Percentiles rank a stretch among this genome's conserved stretches.
Conservation (phyloP, 1,140 invertebrate species). For the Megalopta genalis region DNA sequence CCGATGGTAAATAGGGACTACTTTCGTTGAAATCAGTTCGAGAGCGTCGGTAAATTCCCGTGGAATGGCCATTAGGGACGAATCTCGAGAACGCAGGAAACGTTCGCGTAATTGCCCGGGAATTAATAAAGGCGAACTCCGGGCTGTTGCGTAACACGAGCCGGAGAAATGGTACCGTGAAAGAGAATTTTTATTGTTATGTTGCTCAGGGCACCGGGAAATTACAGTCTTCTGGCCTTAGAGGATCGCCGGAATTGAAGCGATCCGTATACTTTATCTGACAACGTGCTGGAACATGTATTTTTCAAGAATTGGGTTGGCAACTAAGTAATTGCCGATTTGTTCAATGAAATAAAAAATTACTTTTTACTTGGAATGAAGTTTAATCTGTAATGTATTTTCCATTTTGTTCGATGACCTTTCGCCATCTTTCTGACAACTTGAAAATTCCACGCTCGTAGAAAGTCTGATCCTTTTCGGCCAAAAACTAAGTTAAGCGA, state of each 20-base stretch:
- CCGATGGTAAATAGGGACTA: constrained; percentile 25
- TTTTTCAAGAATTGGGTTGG: no score
- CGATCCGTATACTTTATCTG: not conserved
- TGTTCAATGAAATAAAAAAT: no score
- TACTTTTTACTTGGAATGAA: no score
- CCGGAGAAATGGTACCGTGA: not conserved
- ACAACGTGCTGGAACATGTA: not conserved
- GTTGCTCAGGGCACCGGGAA: not conserved
- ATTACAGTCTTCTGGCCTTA: not conserved
- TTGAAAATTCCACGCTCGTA: no score
- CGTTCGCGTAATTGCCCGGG: constrained; percentile 1
- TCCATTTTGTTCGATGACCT: no score
- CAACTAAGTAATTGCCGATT: no score
- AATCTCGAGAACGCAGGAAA: not conserved
- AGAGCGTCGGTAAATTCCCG: constrained; percentile 5
- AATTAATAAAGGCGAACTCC: not conserved
- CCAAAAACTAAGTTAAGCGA: no score
- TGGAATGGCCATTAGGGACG: not conserved
- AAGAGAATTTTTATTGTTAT: not conserved
- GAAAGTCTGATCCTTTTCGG: no score
- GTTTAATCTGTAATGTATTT: no score
- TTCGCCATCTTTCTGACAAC: no score
- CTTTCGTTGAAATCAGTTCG: constrained; percentile 13
- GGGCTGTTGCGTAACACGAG: not conserved
- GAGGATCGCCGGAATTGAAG: not conserved